phyloP scores from a whole-genome alignment of 2,113 vertebrate species.

The Oxyura jamaicensis region DNA sequence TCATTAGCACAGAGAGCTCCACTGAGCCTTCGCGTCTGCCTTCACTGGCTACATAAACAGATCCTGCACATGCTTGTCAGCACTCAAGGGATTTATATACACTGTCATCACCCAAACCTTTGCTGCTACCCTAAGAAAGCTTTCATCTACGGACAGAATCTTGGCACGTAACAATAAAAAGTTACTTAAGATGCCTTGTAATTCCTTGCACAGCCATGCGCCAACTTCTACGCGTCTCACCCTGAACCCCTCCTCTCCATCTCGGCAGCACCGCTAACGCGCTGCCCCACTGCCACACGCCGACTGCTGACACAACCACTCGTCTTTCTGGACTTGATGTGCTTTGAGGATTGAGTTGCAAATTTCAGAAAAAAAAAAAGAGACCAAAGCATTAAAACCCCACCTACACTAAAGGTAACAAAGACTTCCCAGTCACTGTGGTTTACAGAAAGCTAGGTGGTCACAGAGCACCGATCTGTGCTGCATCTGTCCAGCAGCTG shows the following conservation, averaged over 20 bases:
- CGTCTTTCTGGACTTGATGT: neutral
- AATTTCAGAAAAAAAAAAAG: neutral
- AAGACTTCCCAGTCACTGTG: neutral
- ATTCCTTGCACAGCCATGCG: neutral
- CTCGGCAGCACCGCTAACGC: rapidly evolving
- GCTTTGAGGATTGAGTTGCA: neutral
- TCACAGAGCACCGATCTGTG: neutral
- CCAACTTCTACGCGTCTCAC: rapidly evolving
- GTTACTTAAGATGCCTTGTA: neutral
- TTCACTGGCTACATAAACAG: neutral
- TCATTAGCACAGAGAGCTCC: neutral
- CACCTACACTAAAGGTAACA: neutral
- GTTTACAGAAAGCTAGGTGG: neutral
- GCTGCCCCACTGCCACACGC: neutral
- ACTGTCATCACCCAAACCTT: neutral
- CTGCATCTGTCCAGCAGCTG: neutral
- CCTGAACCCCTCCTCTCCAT: too few species aligned
- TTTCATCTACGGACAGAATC: neutral
- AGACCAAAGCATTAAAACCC: neutral
- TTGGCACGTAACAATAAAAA: neutral
- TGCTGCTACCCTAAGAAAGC: neutral
- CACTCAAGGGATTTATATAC: neutral
- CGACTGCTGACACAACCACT: neutral
- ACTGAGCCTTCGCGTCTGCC: rapidly evolving
- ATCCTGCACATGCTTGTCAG: neutral